Conservation (phyloP, 2,888 invertebrate genomes). For the Chalcis sispes region DNA sequence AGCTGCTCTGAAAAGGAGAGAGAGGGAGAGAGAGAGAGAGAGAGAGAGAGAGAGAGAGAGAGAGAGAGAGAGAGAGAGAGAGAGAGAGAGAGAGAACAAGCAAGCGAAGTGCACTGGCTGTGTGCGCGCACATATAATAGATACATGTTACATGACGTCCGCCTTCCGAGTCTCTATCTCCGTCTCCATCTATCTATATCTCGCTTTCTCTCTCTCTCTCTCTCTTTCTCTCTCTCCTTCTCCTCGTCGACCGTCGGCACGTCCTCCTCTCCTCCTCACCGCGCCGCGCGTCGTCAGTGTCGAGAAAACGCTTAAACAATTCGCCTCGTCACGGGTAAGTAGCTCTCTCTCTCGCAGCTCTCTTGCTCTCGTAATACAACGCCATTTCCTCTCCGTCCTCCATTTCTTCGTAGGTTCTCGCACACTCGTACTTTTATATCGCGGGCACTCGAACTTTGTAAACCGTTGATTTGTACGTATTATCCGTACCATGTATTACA, state of each 20-base stretch:
- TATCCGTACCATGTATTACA: too few species aligned
- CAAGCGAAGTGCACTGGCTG: conserved; percentile 41
- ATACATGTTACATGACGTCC: conserved; percentile 53
- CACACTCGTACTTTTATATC: not conserved
- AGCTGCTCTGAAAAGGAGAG: conserved; percentile 27
- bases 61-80: conserved; percentile 4
- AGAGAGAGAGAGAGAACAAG: conserved; percentile 28
- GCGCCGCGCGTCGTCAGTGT: conserved; percentile 47
- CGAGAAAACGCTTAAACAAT: conserved; percentile 54
- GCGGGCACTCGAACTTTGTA: too few species aligned
- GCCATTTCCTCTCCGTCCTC: conserved; percentile 26
- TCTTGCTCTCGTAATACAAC: conserved; percentile 13
- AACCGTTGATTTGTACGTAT: too few species aligned
- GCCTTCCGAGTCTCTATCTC: conserved; percentile 31
- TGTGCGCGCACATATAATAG: conserved; percentile 49
- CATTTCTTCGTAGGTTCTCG: not conserved
- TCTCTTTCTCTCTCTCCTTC: conserved; percentile 19
- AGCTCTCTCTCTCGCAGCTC: conserved; percentile 35
- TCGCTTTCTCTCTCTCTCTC: conserved; percentile 11
- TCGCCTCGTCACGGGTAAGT: conserved; percentile 56
- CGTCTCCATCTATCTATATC: conserved; percentile 20
- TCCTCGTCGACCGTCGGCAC: conserved; percentile 18
- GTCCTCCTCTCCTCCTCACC: too few species aligned
- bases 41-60: not conserved
- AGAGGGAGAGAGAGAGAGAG: conserved; percentile 7